Percentiles rank a stretch among this genome's conserved stretches.
phyloP scores from a whole-genome alignment of 1,140 invertebrate species.

The Aphis gossypii region DNA sequence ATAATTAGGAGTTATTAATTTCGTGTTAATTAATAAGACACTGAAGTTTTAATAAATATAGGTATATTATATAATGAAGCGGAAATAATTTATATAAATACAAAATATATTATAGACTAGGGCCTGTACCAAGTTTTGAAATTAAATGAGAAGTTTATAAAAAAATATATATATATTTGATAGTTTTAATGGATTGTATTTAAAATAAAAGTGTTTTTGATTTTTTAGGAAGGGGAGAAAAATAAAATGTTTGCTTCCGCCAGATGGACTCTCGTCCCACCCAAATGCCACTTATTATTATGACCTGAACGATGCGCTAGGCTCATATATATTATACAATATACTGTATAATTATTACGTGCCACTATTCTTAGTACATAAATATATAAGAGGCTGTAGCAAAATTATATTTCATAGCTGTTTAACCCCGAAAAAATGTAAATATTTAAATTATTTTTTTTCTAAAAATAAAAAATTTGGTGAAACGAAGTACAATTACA shows the following conservation, averaged over 20 bases:
- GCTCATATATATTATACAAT: background rate
- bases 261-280: background rate
- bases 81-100: background rate
- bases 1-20: background rate
- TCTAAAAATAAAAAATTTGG: background rate
- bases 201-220: background rate
- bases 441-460: background rate
- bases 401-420: background rate
- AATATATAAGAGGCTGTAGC: background rate
- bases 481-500: background rate
- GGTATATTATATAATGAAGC: background rate
- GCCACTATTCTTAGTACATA: background rate
- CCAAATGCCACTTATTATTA: constrained; percentile 1
- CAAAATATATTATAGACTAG: background rate
- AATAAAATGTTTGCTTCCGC: background rate
- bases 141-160: background rate
- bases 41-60: too few relatives aligned
- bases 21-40: background rate
- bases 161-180: background rate
- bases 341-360: background rate
- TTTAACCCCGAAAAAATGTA: background rate
- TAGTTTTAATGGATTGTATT: background rate
- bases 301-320: background rate
- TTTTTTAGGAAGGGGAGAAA: background rate
- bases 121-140: background rate